phyloP scores from a whole-genome alignment of 2,888 invertebrate genomes.

The Dryococelus australis region DNA sequence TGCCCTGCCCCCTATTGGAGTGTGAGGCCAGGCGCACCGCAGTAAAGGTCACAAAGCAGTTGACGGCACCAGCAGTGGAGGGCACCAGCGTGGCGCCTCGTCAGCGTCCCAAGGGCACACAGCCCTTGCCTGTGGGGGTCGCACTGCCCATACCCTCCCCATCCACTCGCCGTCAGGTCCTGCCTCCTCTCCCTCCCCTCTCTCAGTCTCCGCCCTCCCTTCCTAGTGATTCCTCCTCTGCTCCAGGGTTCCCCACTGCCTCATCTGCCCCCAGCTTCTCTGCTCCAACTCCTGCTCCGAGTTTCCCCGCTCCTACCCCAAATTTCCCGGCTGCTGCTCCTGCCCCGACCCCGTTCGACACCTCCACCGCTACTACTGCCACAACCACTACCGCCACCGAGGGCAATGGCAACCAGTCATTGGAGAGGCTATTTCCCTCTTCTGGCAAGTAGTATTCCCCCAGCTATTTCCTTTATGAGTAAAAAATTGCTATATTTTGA shows the following conservation, averaged over 20 bases:
- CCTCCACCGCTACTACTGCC: no score
- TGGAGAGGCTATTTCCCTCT: conserved; percentile 70
- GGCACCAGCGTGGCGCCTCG: conserved; percentile 85
- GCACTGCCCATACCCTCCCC: conserved; percentile 48
- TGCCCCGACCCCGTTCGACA: no score
- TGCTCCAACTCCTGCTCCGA: conserved; percentile 20
- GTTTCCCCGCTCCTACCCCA: not conserved
- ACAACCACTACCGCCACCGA: conserved; percentile 21
- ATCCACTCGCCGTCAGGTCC: conserved; percentile 31
- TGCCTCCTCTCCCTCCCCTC: conserved; percentile 32
- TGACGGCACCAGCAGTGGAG: conserved; percentile 60
- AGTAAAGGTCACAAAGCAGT: conserved; percentile 59
- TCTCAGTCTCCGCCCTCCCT: conserved; percentile 35
- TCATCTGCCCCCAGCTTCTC: conserved; percentile 29
- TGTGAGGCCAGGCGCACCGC: conserved; percentile 67
- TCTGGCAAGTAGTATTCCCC: conserved; percentile 56
- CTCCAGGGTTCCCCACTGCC: conserved; percentile 31
- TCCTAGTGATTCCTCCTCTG: not conserved
- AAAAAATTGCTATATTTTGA: not conserved
- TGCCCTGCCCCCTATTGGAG: conserved; percentile 73
- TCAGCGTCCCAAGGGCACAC: conserved; percentile 77
- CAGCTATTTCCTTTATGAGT: not conserved
- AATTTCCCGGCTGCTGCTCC: no score
- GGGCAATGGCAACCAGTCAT: conserved; percentile 30
- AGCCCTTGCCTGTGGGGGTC: conserved; percentile 47